phyloP scores from a whole-genome alignment of 2,113 vertebrate species.

The cattle (Bos taurus) region ARS-UCD2.0 NC_037329.1:28232501-28233000 shows the following conservation, averaged over 20 bases:
- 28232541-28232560: background rate
- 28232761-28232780: background rate
- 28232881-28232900: background rate
- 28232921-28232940: background rate
- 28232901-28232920: background rate
- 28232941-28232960: background rate
- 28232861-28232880: background rate
- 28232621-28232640: background rate
- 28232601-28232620: background rate
- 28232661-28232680: background rate
- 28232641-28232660: background rate
- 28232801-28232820: background rate
- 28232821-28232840: background rate
- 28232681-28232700: background rate
- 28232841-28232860: background rate
- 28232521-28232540: background rate
- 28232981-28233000: background rate
- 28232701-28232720: background rate
- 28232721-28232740: background rate
- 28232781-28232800: background rate
- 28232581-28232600: background rate
- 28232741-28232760: background rate
- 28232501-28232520: background rate
- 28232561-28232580: background rate
- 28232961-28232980: background rate